Evolutionary conservation across 2,797 vertebrate genomes (phyloP), one percentile per base, ranked within the genome.

Genomic region (Moxostoma hubbsi): DNA sequence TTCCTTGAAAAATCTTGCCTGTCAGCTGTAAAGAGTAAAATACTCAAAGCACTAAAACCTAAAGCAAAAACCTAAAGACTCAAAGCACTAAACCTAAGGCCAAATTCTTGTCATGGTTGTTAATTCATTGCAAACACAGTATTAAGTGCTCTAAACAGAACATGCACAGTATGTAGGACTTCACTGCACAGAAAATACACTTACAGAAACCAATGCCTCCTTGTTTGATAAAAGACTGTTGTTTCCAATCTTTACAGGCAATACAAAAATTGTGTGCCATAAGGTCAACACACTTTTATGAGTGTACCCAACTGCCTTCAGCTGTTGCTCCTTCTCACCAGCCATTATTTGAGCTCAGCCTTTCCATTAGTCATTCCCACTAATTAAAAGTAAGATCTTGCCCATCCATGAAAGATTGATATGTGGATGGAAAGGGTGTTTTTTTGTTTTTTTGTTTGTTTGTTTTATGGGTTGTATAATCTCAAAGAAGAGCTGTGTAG

Each of bases 301-400:
- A 55, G 69, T 82, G 81, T 84, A 58, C 47, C 55, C 36, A 62
- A 58, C 57, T 7, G 43, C 55, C 73, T 68, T 6, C 62, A 64
- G 18, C 70, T 62, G 36, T 75, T 77, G 75, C 81, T 83, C 75
- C 84, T 83, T 75, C 80, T 64, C 75, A 73, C 83, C 83, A 82
- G 75, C 79, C 81, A 83, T 79, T 82, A 82, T 79, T 87, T 87
- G 83, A 86, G 84, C 87, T 92, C 89, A 91, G 83, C 85, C 88
- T 92, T 93, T 93, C 91, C 91, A 89, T 82, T 87, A 73, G 50
- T 88, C 79, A 82, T 81, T 87, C 83, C 50, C 43, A 65, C 73
- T 87, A 88, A 90, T 89, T 90, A 87, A 69, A 85, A 70, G 82
- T 51, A 82, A 84, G 76, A 75, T 83, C 54, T 84, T 9, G 73